Base-by-base conservation (phyloP, 2,113 vertebrate species). In the Poeciliopsis turrubarensis region DNA sequence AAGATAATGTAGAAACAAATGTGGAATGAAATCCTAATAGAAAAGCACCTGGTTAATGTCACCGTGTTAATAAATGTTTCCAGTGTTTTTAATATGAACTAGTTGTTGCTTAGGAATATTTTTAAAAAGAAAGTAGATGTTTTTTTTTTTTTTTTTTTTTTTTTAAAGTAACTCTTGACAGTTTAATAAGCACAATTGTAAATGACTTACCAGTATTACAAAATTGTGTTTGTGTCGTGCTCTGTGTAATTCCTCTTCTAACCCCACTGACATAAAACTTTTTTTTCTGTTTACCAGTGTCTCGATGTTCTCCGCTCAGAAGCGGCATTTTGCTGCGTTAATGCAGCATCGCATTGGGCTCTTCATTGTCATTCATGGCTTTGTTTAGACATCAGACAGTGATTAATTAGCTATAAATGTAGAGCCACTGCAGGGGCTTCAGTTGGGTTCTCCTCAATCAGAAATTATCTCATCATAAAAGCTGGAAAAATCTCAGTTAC, bases 291-390 rank as follows among this genome's bases (percentile, higher is more conserved):
- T 29, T 15, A 15, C 26, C 13, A 26, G 9, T 7, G 5, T 34
- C 14, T 26, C 44, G 1, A 60, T 61, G 6, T 14, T n/a, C 31
- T 68, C 25, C 47, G 27, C 64, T 30, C 7, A 64, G 27, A 7
- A 22, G 14, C 41, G 11, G 12, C 39, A 12, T 37, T 37, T 63
- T 31, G 34, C 31, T 65, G 29, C 30, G 34, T 27, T 72, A 2
- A 31, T 22, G n/a, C 66, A 60, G 41, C 27, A 10, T 78, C 37
- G 68, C 31, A 51, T 64, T 47, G 5, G 22, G 3, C 67, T 27
- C 15, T 47, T 73, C 1, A 29, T 70, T 65, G 25, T 62, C 67
- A 60, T 39, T 75, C 71, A 74, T 47, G 12, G 44, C 32, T 39
- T 64, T 41, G 29, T 22, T 15, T 69, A 5, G 11, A 31, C 22